Conservation (phyloP, 2,888 invertebrate species). For the Melanostoma mellinum region DNA sequence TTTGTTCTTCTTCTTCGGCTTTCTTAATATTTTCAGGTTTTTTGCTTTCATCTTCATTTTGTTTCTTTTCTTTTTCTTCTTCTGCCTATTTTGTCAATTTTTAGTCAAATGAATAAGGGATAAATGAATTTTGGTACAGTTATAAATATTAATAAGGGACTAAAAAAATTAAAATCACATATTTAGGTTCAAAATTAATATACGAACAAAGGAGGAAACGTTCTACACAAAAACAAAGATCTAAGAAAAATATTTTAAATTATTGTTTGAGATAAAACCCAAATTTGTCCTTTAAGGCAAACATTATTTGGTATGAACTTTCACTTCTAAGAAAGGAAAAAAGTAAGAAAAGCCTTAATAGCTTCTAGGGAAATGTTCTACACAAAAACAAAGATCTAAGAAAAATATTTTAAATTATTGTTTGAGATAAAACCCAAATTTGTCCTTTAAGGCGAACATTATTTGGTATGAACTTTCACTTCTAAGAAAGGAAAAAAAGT, state of each 20-base stretch:
- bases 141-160: constrained; percentile 3
- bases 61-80: constrained; percentile 79
- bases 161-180: constrained; percentile 4
- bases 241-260: not conserved
- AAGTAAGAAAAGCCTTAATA: constrained; percentile 61
- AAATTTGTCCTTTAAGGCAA: no score
- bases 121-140: not conserved
- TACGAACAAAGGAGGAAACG: constrained; percentile 6
- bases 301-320: not conserved
- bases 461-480: constrained; percentile 12
- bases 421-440: no score
- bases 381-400: not conserved
- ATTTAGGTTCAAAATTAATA: not conserved
- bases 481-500: constrained; percentile 43
- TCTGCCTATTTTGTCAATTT: constrained; percentile 72
- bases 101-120: not conserved
- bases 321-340: constrained; percentile 48
- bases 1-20: constrained; percentile 49
- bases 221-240: not conserved
- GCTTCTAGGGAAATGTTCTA: no score
- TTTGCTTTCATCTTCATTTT: constrained; percentile 78
- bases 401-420: not conserved
- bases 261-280: no score
- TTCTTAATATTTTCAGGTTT: constrained; percentile 80
- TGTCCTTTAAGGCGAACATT: no score